These are phyloP conservation scores for Pampusana beccarii DNA, from an alignment of 2,113 vertebrate species.

Conservation along the genomic window DNA sequence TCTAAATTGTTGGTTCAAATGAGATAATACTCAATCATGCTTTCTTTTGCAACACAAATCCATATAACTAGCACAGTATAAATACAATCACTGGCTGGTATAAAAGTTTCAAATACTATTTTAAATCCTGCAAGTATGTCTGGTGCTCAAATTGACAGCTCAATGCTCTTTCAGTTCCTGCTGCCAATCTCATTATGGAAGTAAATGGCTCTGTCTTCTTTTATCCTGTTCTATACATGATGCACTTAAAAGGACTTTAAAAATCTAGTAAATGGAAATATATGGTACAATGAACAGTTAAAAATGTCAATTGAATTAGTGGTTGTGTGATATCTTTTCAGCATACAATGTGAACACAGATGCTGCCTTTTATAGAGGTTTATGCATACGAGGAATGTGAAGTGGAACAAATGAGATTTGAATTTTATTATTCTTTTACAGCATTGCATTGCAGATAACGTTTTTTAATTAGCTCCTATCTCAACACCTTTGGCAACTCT, in stretches of 20 bases:
- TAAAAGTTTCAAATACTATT: conserved; percentile 45
- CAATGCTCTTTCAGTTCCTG: conserved; percentile 31
- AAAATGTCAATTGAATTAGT: conserved; percentile 66
- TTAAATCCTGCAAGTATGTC: conserved; percentile 44
- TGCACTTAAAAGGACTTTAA: conserved; percentile 55
- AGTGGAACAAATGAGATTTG: conserved; percentile 79
- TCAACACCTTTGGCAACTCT: conserved; percentile 71
- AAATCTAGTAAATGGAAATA: conserved; percentile 67
- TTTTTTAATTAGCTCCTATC: conserved; percentile 71
- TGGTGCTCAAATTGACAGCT: conserved; percentile 52
- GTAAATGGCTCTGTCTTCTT: conserved; percentile 25
- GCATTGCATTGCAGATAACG: conserved; percentile 53
- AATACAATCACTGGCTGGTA: conserved; percentile 49
- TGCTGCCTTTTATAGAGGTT: conserved; percentile 64
- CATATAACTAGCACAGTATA: conserved; percentile 18
- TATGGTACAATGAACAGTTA: conserved; percentile 60
- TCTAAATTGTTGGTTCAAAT: conserved; percentile 29
- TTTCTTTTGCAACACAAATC: conserved; percentile 41
- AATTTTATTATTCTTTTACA: conserved; percentile 77
- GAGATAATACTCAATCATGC: not conserved
- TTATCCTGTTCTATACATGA: conserved; percentile 35
- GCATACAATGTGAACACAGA: conserved; percentile 43
- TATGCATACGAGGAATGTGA: conserved; percentile 56
- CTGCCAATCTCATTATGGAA: conserved; percentile 29
- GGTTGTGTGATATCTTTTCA: conserved; percentile 24